Evolutionary conservation across 2,797 vertebrate species (phyloP).

Genomic region (Chromis chromis): DNA sequence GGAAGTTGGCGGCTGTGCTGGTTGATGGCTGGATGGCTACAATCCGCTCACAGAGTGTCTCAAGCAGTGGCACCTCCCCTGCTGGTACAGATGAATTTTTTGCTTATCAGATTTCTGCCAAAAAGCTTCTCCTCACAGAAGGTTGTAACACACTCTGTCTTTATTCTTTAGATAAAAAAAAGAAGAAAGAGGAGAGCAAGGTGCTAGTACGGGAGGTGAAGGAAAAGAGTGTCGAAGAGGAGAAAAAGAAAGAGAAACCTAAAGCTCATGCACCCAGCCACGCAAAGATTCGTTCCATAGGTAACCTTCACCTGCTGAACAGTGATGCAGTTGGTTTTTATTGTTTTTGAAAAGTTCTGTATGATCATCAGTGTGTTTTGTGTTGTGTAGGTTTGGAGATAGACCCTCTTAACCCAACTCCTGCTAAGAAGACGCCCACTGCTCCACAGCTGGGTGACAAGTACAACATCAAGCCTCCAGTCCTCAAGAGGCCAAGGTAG

Average conservation of each 20-base stretch:
- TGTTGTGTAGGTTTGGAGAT: conserved; percentile 88
- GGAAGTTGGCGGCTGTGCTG: conserved; percentile 90
- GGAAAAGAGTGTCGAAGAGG: conserved; percentile 84
- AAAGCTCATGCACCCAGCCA: conserved; percentile 95
- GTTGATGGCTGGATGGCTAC: conserved; percentile 97
- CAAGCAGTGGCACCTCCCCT: conserved; percentile 78
- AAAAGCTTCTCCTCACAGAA: not conserved
- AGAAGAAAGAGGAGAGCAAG: conserved; percentile 90
- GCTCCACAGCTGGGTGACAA: conserved; percentile 89
- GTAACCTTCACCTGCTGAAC: conserved; percentile 70
- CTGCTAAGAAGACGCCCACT: conserved; percentile 85
- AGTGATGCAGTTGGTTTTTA: not conserved
- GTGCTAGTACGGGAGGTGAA: conserved; percentile 83
- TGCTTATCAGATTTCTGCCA: not conserved
- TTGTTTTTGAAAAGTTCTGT: not conserved
- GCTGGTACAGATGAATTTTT: conserved; percentile 54
- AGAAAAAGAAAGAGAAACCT: conserved; percentile 93
- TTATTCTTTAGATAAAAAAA: conserved; percentile 87
- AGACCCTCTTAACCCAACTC: conserved; percentile 86
- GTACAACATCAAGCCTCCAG: conserved; percentile 93
- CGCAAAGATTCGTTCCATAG: conserved; percentile 94
- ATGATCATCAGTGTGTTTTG: not conserved
- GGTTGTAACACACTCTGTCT: not conserved
- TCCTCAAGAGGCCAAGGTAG: conserved; percentile 93
- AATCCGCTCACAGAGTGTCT: conserved; percentile 92